Base-by-base conservation (phyloP, 2,113 vertebrate genomes). In the Gadus macrocephalus region DNA sequence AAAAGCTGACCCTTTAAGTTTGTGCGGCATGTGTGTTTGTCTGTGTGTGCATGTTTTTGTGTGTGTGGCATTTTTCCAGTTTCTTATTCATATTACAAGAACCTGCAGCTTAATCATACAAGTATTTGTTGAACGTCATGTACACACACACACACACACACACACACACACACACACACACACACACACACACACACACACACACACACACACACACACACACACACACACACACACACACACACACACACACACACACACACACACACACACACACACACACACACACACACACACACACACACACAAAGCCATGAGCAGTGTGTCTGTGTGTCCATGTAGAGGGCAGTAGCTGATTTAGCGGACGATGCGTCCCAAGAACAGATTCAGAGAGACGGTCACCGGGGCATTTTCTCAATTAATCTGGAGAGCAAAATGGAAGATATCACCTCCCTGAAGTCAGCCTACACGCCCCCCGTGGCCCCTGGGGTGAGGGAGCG, bases 381-480 rank as follows among this genome's bases (percentile, higher is more conserved):
- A 1, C 22, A 75, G 3, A 74, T 72, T 65, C 78, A 74, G 59
- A 88, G 56, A 76, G 15, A 59, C 20, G 90, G 87, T 25, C 86
- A 89, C 76, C 67, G 5, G 53, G 89, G 80, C 22, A 80, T 91
- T 20, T 64, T 92, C 42, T 83, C 79, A 0, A 19, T 73, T 64
- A 81, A 90, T 55, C 42, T 15, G 8, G 25, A 72, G 0, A 73
- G 84, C 4, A 81, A 81, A 71, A 74, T 91, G 72, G 82, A 90
- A 64, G 67, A 60, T 1, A 7, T 76, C 16, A 91, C 79, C 53
- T 88, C 88, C 0, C n/a, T 66, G 15, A 85, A 28, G 67, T 74
- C 79, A 8, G 31, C 68, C 19, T 91, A 78, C 53, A 49, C 28
- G 4, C 60, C 76, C 31, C 88, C 85, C 0, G 78, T 56, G 64